Conservation (phyloP, 2,888 invertebrate genomes). For the Diloba caeruleocephala region DNA sequence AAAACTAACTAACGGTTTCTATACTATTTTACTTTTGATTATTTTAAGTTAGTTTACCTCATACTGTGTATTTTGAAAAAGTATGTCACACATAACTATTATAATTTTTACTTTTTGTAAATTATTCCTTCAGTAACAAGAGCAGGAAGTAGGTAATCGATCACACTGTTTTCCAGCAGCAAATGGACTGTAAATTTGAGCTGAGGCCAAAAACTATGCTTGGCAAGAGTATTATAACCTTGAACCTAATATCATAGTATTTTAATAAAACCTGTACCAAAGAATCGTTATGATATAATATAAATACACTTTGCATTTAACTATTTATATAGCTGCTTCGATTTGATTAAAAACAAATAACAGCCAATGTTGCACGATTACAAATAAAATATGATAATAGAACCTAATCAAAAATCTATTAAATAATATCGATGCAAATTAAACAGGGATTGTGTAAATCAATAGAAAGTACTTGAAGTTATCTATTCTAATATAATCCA, state of each 20-base stretch:
- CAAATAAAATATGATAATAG: slow-evolving; percentile 13
- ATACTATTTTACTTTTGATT: no score
- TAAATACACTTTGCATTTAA: background rate
- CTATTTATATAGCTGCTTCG: slow-evolving; percentile 16
- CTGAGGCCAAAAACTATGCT: slow-evolving; percentile 7
- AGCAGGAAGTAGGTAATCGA: no score
- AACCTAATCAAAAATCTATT: slow-evolving; percentile 2
- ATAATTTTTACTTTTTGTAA: no score
- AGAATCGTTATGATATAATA: slow-evolving; percentile 11
- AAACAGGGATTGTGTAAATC: slow-evolving; percentile 4
- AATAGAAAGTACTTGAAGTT: slow-evolving; percentile 12
- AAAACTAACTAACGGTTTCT: no score
- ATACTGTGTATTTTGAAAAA: no score
- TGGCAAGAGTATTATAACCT: slow-evolving; percentile 9
- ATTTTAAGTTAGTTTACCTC: no score
- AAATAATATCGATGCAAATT: slow-evolving; percentile 2
- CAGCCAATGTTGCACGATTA: slow-evolving; percentile 7
- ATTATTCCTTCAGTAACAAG: no score
- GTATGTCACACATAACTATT: no score
- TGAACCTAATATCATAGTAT: slow-evolving; percentile 16
- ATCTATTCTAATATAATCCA: slow-evolving; percentile 26
- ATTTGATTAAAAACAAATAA: slow-evolving; percentile 21
- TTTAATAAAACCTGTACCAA: slow-evolving; percentile 36
- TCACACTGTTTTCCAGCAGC: background rate
- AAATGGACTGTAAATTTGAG: slow-evolving; percentile 25